Percentiles rank a stretch among this genome's conserved stretches.
phyloP scores from a whole-genome alignment of 2,113 vertebrate species.

The Leptodactylus fuscus region DNA sequence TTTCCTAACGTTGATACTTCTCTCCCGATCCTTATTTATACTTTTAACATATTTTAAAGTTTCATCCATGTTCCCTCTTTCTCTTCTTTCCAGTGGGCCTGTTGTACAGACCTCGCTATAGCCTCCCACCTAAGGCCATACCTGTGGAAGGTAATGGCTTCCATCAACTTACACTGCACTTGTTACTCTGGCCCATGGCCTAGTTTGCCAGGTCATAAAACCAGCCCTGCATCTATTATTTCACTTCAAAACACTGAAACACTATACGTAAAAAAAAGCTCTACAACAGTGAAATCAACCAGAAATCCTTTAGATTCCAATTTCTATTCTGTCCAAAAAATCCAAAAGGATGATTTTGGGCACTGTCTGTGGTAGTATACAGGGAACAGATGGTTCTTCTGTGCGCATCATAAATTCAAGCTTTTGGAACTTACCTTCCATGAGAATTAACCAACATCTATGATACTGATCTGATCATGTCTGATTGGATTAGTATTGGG shows the following conservation, averaged over 20 bases:
- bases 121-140: too few relatives aligned
- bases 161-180: too few relatives aligned
- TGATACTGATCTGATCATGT: conserved; percentile 1
- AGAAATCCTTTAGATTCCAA: neutral
- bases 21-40: too few relatives aligned
- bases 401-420: neutral
- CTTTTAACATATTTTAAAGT: too few relatives aligned
- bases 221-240: neutral
- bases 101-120: too few relatives aligned
- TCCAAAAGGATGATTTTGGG: neutral
- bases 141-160: too few relatives aligned
- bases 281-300: neutral
- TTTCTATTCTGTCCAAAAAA: neutral
- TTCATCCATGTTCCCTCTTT: too few relatives aligned
- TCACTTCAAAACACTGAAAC: neutral
- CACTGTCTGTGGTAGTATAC: neutral
- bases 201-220: neutral
- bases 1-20: too few relatives aligned
- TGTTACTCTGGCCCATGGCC: too few relatives aligned
- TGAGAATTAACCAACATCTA: neutral
- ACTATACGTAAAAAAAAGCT: neutral
- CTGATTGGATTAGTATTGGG: conserved; percentile 6
- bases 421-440: neutral
- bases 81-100: too few relatives aligned
- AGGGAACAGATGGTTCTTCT: neutral